Evolutionary conservation across 2,888 invertebrate genomes (phyloP), one percentile per base, ranked within the genome.

Genomic region (Spicauda simplicius): DNA sequence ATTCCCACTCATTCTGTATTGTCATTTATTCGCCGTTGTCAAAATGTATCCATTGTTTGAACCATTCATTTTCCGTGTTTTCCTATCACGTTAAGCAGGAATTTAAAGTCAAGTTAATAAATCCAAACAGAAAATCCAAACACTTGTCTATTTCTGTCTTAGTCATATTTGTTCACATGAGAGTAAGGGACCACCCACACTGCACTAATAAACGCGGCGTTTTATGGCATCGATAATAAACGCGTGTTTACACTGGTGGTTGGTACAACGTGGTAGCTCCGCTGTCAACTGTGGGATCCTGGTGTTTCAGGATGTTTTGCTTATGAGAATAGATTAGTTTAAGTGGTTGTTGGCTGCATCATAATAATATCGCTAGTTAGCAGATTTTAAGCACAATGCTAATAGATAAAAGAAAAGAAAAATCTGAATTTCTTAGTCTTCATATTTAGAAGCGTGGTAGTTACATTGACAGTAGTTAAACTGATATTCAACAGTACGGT

Each of bases 161-260:
- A 56, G 65, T 61, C 69, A 72, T 77, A 75, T 77, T 78, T 74
- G 80, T 84, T 81, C 85, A 80, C 80, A 80, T 81, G 82, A 77
- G 76, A 74, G 68, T 83, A 81, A 84, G 74, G 80, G 91, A 89
- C 91, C 91, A 91, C 91, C 90, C 91, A 90, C 86, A 87, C 81
- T 75, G 88, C 72, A 79, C 81, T 76, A 83, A 86, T 88, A 89
- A 90, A 88, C 85, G 87, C 84, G 41, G 75, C 84, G 86, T 86
- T 88, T 90, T 90, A 91, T 86, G 84, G 82, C 77, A 76, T 76
- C 81, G 84, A 85, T 90, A 90, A 90, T 91, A 91, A 89, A 88
- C 81, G 82, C 79, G 70, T 87, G 88, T 88, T 87, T 90, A 88
- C 87, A 82, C 68, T 80, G 75, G 80, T 74, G 82, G 82, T 80